Base-by-base conservation (phyloP, 1,140 invertebrate genomes). In the Orchestia grillus region DNA sequence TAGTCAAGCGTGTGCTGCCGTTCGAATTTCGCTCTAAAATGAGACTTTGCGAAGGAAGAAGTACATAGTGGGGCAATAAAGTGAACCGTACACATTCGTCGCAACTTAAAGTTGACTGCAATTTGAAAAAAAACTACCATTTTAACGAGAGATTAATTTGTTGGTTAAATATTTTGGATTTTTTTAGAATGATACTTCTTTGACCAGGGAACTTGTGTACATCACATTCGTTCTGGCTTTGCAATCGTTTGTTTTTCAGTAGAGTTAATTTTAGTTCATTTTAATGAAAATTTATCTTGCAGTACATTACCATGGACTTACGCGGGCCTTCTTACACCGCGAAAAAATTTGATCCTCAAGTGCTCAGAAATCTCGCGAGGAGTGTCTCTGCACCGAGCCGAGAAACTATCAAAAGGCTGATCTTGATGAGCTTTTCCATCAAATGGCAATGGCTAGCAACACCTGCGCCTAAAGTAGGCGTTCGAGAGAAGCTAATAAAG, bases 351-450 rank as follows among this genome's bases (percentile, higher is more conserved):
- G 62, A 77, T 15, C 36, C 62, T 36, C 19, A 8, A 8, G 62
- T 77, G 11, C 62, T 23, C 62, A 77, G 62, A 77, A 77, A 77
- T 77, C 62, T 77, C 1, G 28, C 62, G 28, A 36, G 28, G 62
- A 15, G 62, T 77, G 62, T 77, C 28, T 15, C 36, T 23, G 41
- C 41, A 43, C 28, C 88, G 88, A 90, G n/a, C 8, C 11, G 36
- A 36, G 40, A 94, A 94, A 94, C 92, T 45, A 47, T 94, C 44
- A 94, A 44, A 94, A 94, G 92, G 42, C 92, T 94, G 44, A 44
- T 28, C 92, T 45, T 94, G 92, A 94, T 94, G 92, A 94, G 92
- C 92, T 94, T 44, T 94, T 94, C 92, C 92, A 94, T 94, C 92
- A 94, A 94, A 94, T 94, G 92, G 41, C 92, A 94, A 94, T 94